phyloP scores from a whole-genome alignment of 2,888 invertebrate genomes.

The Dynastes tityus region DNA sequence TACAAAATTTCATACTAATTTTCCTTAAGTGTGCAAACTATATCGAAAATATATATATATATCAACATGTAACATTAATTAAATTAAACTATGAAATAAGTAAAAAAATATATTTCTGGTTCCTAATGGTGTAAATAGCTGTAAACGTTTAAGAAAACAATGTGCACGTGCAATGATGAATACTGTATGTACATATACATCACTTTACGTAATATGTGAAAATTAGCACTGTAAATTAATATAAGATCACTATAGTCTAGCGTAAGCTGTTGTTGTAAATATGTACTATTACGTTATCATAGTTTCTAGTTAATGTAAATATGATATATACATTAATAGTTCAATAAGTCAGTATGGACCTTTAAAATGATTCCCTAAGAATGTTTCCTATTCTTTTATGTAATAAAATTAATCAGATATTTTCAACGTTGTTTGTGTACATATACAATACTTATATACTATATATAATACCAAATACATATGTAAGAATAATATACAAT shows the following conservation, averaged over 20 bases:
- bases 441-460: slow-evolving; percentile 16
- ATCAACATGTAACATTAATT: slow-evolving; percentile 3
- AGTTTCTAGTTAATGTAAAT: slow-evolving; percentile 11
- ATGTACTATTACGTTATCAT: slow-evolving; percentile 24
- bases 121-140: slow-evolving; percentile 35
- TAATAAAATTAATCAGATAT: slow-evolving; percentile 32
- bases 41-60: slow-evolving; percentile 16
- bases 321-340: slow-evolving; percentile 8
- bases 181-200: slow-evolving; percentile 7
- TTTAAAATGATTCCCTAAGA: slow-evolving; percentile 4
- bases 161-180: neutral
- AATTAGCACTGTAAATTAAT: neutral
- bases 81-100: neutral
- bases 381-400: slow-evolving; percentile 10
- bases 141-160: neutral
- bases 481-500: slow-evolving; percentile 18
- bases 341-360: slow-evolving; percentile 17
- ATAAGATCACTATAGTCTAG: neutral
- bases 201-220: neutral
- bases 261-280: slow-evolving; percentile 28
- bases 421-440: slow-evolving; percentile 21
- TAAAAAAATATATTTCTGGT: slow-evolving; percentile 20
- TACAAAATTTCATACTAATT: slow-evolving; percentile 31
- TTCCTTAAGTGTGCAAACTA: slow-evolving; percentile 8
- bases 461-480: slow-evolving; percentile 17